phyloP scores from a whole-genome alignment of 2,797 vertebrate species.

The Sebastiscus tertius region DNA sequence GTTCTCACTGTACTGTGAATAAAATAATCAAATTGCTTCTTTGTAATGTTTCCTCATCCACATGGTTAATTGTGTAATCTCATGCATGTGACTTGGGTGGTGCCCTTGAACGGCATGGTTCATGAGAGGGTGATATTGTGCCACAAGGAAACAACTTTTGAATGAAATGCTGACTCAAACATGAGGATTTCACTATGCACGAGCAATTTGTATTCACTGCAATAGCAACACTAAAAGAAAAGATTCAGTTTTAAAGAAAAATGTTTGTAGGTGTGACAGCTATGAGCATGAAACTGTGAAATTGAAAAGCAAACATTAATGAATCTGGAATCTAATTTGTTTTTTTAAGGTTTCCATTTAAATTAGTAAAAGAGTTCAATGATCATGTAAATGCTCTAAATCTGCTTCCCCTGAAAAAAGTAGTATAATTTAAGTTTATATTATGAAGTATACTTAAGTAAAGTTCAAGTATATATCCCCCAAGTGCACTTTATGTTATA shows the following conservation, averaged over 20 bases:
- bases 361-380: background rate
- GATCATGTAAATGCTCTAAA: background rate
- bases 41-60: background rate
- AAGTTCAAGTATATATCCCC: too few species aligned
- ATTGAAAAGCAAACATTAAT: background rate
- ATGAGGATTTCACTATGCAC: background rate
- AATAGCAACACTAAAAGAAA: background rate
- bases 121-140: background rate
- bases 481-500: too few species aligned
- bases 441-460: too few species aligned
- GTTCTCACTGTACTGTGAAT: background rate
- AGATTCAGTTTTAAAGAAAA: background rate
- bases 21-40: background rate
- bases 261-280: background rate
- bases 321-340: background rate
- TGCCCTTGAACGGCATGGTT: background rate
- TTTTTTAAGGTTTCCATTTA: background rate
- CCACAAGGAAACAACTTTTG: background rate
- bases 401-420: background rate
- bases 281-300: background rate
- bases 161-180: background rate
- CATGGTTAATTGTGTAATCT: background rate
- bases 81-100: slow-evolving; percentile 8
- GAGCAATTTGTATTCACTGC: background rate
- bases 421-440: too few species aligned